phyloP scores from a whole-genome alignment of 1,140 invertebrate genomes.

The Melitaea cinxia region DNA sequence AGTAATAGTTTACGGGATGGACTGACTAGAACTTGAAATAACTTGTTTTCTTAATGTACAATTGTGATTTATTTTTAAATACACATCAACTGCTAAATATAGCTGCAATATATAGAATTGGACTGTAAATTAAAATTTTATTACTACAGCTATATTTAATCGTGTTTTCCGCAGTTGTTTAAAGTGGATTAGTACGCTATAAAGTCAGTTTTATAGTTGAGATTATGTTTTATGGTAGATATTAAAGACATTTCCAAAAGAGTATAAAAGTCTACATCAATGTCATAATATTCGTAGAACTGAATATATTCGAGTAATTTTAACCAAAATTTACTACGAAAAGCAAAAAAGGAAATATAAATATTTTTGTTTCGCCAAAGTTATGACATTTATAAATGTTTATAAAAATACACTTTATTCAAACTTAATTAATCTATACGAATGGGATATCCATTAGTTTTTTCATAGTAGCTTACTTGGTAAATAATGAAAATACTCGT shows the following conservation, averaged over 20 bases:
- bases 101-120: constrained; percentile 17
- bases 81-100: constrained; percentile 13
- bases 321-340: no score
- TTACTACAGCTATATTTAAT: constrained; percentile 7
- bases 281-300: no score
- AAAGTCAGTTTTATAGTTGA: background rate
- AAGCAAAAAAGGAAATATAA: no score
- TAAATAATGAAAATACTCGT: constrained; percentile 33
- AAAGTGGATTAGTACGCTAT: constrained; percentile 10
- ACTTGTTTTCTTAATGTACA: background rate
- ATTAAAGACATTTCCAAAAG: background rate
- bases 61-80: constrained; percentile 15
- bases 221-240: no score
- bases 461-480: constrained; percentile 2
- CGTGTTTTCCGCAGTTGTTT: constrained; percentile 10
- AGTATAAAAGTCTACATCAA: no score
- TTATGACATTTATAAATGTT: no score
- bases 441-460: constrained; percentile 13
- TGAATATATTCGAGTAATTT: no score
- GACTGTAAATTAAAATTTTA: constrained; percentile 28
- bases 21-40: background rate
- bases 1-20: constrained; percentile 33
- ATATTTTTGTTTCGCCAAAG: no score
- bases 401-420: background rate
- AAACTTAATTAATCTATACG: background rate